phyloP scores from a whole-genome alignment of 2,888 invertebrate species.

The Troides oblongomaculatus region DNA sequence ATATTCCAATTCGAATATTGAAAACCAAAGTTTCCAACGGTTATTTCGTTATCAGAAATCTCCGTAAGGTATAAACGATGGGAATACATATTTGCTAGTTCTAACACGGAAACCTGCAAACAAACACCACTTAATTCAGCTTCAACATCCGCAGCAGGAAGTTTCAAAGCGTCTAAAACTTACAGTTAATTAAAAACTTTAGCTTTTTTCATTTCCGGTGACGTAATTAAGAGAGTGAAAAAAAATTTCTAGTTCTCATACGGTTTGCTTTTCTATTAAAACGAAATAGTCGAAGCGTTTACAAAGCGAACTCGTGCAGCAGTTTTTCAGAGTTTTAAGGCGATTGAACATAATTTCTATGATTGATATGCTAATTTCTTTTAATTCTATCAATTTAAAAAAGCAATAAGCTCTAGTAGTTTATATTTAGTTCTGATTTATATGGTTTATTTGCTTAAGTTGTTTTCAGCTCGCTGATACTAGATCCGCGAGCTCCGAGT shows the following conservation, averaged over 20 bases:
- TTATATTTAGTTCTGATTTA: too few species aligned
- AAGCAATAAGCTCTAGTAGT: too few species aligned
- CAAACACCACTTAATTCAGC: background rate
- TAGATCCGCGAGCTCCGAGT: too few species aligned
- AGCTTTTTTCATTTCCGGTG: background rate
- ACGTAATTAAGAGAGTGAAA: background rate
- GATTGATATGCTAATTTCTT: too few species aligned
- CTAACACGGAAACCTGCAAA: background rate
- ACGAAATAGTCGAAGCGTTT: background rate
- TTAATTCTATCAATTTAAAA: too few species aligned
- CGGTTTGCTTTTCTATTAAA: background rate
- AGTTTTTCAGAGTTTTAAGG: background rate
- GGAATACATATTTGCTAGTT: background rate
- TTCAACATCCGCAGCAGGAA: constrained; percentile 6
- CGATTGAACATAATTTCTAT: background rate
- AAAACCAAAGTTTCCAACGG: too few species aligned
- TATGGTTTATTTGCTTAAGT: too few species aligned
- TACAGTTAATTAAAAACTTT: constrained; percentile 14
- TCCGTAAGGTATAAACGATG: background rate
- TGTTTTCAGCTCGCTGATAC: too few species aligned
- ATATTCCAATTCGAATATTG: too few species aligned
- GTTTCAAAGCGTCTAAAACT: constrained; percentile 1
- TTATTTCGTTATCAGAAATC: background rate
- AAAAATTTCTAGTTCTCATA: background rate
- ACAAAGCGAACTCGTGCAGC: background rate